Evolutionary conservation across 1,140 invertebrate genomes (phyloP), one percentile per base, ranked within the genome.

Genomic region (Oreohelix idahoensis): DNA sequence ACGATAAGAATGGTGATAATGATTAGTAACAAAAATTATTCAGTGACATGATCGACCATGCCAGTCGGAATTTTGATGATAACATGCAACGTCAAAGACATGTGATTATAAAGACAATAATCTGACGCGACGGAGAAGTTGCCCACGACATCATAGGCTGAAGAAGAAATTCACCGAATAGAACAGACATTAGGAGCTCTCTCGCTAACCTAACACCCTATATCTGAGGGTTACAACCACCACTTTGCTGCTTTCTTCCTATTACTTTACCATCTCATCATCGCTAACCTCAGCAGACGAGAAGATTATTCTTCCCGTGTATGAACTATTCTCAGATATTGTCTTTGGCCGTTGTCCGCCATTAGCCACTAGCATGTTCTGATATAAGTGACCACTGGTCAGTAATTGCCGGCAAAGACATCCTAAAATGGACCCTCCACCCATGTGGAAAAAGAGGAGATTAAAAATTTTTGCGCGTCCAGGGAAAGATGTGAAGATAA

Each of bases 321-420:
- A 20, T 23, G 51, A 17, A 5, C 26, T n/a, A 58, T 66, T 66
- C 63, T 66, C 29, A 29, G 5, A 66, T 66, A 2, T 66, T 58
- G n/a, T 66, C n/a, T 66, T 66, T 66, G 8, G 63, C 29, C 63
- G 29, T 32, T 66, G 53, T 58, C 17, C 29, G 5, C n/a, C 63
- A 66, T 66, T 66, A 66, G 63, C 63, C 20, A 66, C 29, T n/a
- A 66, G 29, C 8, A 66, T 66, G 63, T 66, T 66, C n/a, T 32
- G 11, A 66, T 66, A 66, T 29, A 66, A 66, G 63, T 66, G 63
- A 66, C 63, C 63, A 66, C 1, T 66, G 63, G 63, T 66, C 63
- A 66, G 63, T 66, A 66, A 66, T 66, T 66, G 63, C 4, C 63
- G n/a, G 63, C 63, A 66, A 66, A 66, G 63, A 66, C 63, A 66